Base-by-base conservation (phyloP, 92 coral and sea anemone genomes). In the Palythoa heliodiscus region DNA sequence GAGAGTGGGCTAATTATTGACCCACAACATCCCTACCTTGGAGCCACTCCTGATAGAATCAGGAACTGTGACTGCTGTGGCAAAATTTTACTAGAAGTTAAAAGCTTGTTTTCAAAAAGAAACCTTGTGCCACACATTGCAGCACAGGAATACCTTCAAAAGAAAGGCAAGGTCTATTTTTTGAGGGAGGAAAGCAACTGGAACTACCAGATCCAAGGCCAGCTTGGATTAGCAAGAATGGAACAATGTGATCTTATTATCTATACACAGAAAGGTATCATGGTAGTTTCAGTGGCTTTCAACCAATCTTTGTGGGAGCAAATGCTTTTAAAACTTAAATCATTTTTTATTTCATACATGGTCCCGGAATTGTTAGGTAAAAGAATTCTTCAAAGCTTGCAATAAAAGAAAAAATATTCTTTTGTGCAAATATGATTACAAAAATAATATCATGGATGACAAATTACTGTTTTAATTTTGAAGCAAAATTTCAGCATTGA, bases 121-220 rank as follows among this genome's bases (percentile, higher is more conserved):
- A 55, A 77, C 39, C 66, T 76, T 24, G 19, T 47, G 17, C 60
- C 77, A 39, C 52, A 52, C 10, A 12, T 73, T 73, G 60, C 78
- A 50, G 39, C 78, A 16, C 77, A 73, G 77, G 77, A 22, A 5
- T 16, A 47, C 11, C 23, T 73, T 52, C 20, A 25, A 25, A 55
- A 29, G 69, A 38, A 11, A 38, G 82, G 70, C 22, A 11, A 77
- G 14, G 50, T 24, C 23, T 55, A 25, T 35, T 25, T 16, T 55
- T 40, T 77, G 47, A 77, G 54, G 69, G 54, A 76, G 50, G 85
- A 86, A 58, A 66, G 83, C 20, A 24, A 66, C 47, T 86, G 86
- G 88, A 73, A 85, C 79, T 86, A 86, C 70, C 89, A 86, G 48
- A 70, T 86, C 29, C 86, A 86, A 86, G 85, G 89, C 22, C 89